Percentiles rank a stretch among this genome's conserved stretches.
phyloP scores from a whole-genome alignment of 2,797 vertebrate genomes.

The Perdix hodgsoniae region DNA sequence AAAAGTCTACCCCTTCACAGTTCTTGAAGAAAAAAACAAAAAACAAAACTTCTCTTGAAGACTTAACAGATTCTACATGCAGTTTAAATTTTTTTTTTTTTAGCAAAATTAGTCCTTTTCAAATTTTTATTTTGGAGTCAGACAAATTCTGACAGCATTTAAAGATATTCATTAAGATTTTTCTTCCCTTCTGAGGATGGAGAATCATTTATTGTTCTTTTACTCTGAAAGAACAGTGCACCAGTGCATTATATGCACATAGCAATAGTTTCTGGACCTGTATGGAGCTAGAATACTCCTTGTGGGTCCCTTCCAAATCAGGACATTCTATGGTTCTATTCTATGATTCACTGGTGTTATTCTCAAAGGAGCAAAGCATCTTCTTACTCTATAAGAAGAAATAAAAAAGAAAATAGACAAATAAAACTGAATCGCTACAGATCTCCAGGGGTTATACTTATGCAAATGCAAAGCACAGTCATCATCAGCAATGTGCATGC shows the following conservation, averaged over 20 bases:
- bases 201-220: constrained; percentile 17
- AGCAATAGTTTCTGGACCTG: constrained; percentile 19
- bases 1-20: background rate
- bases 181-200: background rate
- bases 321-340: background rate
- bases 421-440: constrained; percentile 11
- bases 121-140: constrained; percentile 19
- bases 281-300: background rate
- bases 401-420: constrained; percentile 13
- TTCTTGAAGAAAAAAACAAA: background rate
- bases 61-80: background rate
- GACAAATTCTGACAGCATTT: background rate
- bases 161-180: background rate
- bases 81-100: background rate
- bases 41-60: background rate
- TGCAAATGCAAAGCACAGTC: constrained; percentile 13
- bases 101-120: background rate
- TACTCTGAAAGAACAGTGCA: background rate
- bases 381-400: background rate
- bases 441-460: constrained; percentile 12
- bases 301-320: background rate
- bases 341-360: background rate
- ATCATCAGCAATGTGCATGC: background rate
- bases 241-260: background rate
- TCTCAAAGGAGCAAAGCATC: constrained; percentile 29